A percentile compares a stretch with the other conserved stretches of the same genome.
Evolutionary conservation across 2,113 vertebrate species (phyloP).

Genomic region (Tetrao urogallus): DNA sequence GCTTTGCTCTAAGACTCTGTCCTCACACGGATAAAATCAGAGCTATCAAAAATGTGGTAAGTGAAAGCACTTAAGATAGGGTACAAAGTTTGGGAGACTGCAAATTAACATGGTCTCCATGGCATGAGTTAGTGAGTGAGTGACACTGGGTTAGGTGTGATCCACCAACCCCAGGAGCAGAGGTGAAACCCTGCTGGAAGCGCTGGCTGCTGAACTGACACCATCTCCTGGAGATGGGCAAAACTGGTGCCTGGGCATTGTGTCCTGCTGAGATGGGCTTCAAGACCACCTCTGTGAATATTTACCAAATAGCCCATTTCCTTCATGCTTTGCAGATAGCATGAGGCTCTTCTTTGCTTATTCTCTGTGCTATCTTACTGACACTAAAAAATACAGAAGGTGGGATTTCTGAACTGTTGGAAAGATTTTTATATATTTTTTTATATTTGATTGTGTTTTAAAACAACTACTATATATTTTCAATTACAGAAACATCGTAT

Average conservation of each 20-base stretch:
- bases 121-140: background rate
- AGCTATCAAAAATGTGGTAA: background rate
- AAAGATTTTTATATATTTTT: background rate
- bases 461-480: background rate
- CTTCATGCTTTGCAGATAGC: background rate
- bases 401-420: background rate
- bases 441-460: background rate
- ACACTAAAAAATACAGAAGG: background rate
- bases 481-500: background rate
- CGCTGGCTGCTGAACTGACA: background rate
- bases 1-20: background rate
- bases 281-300: background rate
- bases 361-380: background rate
- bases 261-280: background rate
- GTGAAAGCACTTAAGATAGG: background rate
- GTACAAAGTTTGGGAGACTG: background rate
- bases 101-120: fast-evolving
- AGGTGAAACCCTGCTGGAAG: fast-evolving
- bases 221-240: background rate
- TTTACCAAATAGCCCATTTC: background rate
- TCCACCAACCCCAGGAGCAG: background rate
- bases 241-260: background rate
- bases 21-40: background rate
- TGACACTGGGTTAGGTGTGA: background rate
- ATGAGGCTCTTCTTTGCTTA: background rate